Conservation (phyloP, 1,140 invertebrate species). For the Drosophila murphyi region DNA sequence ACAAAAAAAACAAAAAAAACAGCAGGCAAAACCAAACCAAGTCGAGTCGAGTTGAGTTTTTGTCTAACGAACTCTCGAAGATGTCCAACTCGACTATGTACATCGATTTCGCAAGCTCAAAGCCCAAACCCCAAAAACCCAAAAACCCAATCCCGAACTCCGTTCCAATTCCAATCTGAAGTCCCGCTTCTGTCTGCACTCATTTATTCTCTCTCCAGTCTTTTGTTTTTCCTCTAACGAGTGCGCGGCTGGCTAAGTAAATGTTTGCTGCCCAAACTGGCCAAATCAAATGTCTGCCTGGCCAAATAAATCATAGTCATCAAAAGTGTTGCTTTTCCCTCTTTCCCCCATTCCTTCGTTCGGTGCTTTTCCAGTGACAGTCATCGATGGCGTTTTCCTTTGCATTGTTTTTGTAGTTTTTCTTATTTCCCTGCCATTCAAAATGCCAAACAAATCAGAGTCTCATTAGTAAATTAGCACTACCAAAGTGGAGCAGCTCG, state of each 20-base stretch:
- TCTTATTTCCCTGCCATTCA: constrained; percentile 14
- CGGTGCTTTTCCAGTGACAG: constrained; percentile 34
- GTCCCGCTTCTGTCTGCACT: constrained; percentile 63
- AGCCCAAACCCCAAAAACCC: background rate
- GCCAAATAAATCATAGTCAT: constrained; percentile 59
- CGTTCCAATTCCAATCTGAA: constrained; percentile 31
- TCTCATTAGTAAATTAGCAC: constrained; percentile 78
- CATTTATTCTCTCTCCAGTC: constrained; percentile 50
- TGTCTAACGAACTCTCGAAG: constrained; percentile 62
- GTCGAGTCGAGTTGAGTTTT: constrained; percentile 33
- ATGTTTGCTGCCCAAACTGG: constrained; percentile 31
- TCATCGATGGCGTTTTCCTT: constrained; percentile 33
- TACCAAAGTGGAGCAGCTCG: constrained; percentile 40
- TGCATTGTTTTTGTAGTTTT: too few relatives aligned
- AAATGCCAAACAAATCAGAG: constrained; percentile 61
- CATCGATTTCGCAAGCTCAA: constrained; percentile 68
- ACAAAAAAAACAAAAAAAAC: constrained; percentile 11
- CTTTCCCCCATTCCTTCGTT: constrained; percentile 12
- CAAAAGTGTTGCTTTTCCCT: constrained; percentile 23
- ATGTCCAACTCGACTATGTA: constrained; percentile 61
- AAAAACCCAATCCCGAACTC: constrained; percentile 18
- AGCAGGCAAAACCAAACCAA: background rate
- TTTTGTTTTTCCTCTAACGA: constrained; percentile 18
- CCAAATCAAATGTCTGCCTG: constrained; percentile 37
- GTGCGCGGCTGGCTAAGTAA: constrained; percentile 26